Evolutionary conservation across 2,797 vertebrate species (phyloP), one percentile per base, ranked within the genome.

Genomic region (Pipistrellus pipistrellus): DNA sequence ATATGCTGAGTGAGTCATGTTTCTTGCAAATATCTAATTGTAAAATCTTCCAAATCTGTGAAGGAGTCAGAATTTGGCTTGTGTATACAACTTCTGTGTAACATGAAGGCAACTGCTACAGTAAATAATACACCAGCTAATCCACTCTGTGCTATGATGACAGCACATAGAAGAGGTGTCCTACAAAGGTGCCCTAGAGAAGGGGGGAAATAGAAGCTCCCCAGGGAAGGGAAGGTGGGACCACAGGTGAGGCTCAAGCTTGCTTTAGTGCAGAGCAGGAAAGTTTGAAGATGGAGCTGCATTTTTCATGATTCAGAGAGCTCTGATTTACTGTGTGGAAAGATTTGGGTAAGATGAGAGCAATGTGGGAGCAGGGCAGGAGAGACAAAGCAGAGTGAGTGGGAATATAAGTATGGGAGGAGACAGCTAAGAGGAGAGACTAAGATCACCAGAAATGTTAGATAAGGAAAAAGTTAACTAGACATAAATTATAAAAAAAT

Each of bases 11-110:
- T 80, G 17, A 78, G 48, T 83, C 62, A 71, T 55, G 82, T 72
- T 90, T 94, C 62, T 92, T 44, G 23, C 8, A 83, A 59, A 75
- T 32, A 90, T 82, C 41, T 84, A 90, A 78, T 48, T 23, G 76
- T 80, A 71, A 96, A 92, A 83, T 82, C 55, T 88, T 73, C 46
- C 51, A 85, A 76, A 59, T 15, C 48, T 18, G 20, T 66, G 62
- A 80, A 91, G 9, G 27, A 75, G 51, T 64, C 27, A 91, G 75
- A 59, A n/a, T 76, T 55, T 88, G 87, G 8, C 13, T 95, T 83
- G 69, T 77, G 3, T 76, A 15, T n/a, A 53, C 20, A 51, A 57
- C 30, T 91, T 91, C 41, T 72, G 53, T 32, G 44, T 55, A 76
- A 76, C 15, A 55, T 21, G 78, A 38, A 93, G 32, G 57, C 46